Percentiles rank a stretch among this genome's conserved stretches.
phyloP scores from a whole-genome alignment of 2,888 invertebrate genomes.

The Cosmopolites sordidus region DNA sequence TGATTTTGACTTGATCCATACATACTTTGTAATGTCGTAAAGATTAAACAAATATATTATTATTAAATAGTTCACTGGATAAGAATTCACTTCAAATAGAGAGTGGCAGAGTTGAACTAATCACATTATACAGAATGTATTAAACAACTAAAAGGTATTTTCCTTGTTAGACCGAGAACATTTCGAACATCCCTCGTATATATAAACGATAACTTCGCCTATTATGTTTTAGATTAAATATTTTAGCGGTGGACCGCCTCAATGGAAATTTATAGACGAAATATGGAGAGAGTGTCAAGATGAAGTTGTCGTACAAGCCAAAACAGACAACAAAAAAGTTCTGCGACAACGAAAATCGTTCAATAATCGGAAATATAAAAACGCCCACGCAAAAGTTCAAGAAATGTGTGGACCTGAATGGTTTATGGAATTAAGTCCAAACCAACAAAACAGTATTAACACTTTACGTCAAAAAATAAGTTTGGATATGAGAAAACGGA shows the following conservation, averaged over 20 bases:
- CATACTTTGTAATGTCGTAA: too few species aligned
- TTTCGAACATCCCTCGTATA: too few species aligned
- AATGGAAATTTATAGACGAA: constrained; percentile 39
- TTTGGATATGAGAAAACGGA: constrained; percentile 26
- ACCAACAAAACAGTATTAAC: constrained; percentile 39
- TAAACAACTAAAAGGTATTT: too few species aligned
- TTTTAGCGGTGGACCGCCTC: constrained; percentile 34
- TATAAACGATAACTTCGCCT: too few species aligned
- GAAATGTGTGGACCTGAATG: constrained; percentile 40
- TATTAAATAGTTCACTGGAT: too few species aligned
- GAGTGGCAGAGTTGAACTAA: too few species aligned
- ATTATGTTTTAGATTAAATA: constrained; percentile 12
- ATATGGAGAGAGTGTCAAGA: constrained; percentile 30
- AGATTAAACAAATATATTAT: too few species aligned
- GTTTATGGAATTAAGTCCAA: constrained; percentile 45
- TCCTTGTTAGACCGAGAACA: too few species aligned
- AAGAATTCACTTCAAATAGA: too few species aligned
- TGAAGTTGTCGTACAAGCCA: constrained; percentile 16
- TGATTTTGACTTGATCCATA: too few species aligned
- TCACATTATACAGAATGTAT: too few species aligned
- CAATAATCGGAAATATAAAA: not conserved
- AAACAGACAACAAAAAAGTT: constrained; percentile 3
- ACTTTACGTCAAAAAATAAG: constrained; percentile 26
- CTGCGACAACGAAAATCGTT: not conserved
- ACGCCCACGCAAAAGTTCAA: constrained; percentile 9